phyloP scores from a whole-genome alignment of 2,888 invertebrate species.

The Mellilla xanthometata region DNA sequence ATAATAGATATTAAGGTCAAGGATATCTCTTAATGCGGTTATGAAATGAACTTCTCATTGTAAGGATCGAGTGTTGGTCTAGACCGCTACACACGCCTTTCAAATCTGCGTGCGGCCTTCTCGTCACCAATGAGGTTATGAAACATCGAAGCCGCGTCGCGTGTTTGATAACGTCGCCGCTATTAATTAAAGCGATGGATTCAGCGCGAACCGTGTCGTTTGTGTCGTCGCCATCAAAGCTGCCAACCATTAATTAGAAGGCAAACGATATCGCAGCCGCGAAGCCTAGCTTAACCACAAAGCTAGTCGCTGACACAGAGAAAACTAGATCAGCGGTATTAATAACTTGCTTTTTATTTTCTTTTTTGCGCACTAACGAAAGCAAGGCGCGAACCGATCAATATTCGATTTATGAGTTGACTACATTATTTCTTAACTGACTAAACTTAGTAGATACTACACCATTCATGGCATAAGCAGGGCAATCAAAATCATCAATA shows the following conservation, averaged over 20 bases:
- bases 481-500: conserved; percentile 47
- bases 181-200: conserved; percentile 11
- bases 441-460: conserved; percentile 16
- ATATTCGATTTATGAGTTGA: conserved; percentile 3
- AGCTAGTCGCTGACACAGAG: conserved; percentile 5
- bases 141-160: conserved; percentile 1
- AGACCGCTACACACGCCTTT: conserved; percentile 29
- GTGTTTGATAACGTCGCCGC: conserved; percentile 6
- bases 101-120: conserved; percentile 11
- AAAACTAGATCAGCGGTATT: conserved; percentile 1
- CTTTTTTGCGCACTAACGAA: not conserved
- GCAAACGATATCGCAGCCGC: conserved; percentile 9
- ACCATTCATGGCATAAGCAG: conserved; percentile 28
- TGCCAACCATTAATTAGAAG: conserved; percentile 19
- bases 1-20: conserved; percentile 12
- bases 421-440: conserved; percentile 1
- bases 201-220: conserved; percentile 1
- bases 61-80: conserved; percentile 17
- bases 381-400: not conserved
- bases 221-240: conserved; percentile 8
- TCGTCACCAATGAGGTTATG: conserved; percentile 6
- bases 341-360: not conserved
- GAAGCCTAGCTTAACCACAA: conserved; percentile 3
- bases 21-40: not conserved
- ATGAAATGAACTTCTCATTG: conserved; percentile 1